These are phyloP conservation scores for Papilio demoleus DNA, from an alignment of 2,888 invertebrate genomes.

Conservation along the genomic window DNA sequence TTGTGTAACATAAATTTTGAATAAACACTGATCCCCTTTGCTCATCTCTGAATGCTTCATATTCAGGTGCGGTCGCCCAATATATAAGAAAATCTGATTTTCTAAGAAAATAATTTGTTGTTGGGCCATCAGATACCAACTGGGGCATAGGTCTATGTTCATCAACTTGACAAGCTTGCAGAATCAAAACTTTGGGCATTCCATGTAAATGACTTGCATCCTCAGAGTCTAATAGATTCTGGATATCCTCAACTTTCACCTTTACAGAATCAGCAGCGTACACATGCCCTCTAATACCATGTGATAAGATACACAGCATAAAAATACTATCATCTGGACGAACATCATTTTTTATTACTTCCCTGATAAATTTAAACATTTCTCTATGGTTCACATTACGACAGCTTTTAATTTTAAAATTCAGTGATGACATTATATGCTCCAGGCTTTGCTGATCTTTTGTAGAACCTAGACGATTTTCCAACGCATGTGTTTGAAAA, in stretches of 20 bases:
- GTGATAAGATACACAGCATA: constrained; percentile 74
- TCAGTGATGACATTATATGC: constrained; percentile 64
- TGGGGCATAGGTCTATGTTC: constrained; percentile 47
- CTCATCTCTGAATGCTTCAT: constrained; percentile 69
- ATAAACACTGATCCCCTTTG: constrained; percentile 72
- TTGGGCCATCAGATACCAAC: constrained; percentile 64
- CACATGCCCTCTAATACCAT: constrained; percentile 72
- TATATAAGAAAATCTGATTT: constrained; percentile 71
- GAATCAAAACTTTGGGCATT: constrained; percentile 71
- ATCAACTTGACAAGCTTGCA: constrained; percentile 76
- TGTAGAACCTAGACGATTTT: constrained; percentile 63
- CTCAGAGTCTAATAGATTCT: constrained; percentile 68
- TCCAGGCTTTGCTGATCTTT: constrained; percentile 62
- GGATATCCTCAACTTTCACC: constrained; percentile 70
- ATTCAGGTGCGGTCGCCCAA: constrained; percentile 76
- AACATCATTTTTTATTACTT: constrained; percentile 59
- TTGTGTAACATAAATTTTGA: constrained; percentile 62
- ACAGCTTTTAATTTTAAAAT: constrained; percentile 64
- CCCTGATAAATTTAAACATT: constrained; percentile 64
- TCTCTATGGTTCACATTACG: constrained; percentile 62
- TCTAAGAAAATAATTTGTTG: constrained; percentile 53
- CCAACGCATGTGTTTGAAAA: constrained; percentile 49
- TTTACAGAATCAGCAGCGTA: constrained; percentile 74
- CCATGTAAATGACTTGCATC: constrained; percentile 58
- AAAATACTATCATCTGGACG: constrained; percentile 68